Base-by-base conservation (phyloP, 2,113 vertebrate species). In the Ellobius talpinus region DNA sequence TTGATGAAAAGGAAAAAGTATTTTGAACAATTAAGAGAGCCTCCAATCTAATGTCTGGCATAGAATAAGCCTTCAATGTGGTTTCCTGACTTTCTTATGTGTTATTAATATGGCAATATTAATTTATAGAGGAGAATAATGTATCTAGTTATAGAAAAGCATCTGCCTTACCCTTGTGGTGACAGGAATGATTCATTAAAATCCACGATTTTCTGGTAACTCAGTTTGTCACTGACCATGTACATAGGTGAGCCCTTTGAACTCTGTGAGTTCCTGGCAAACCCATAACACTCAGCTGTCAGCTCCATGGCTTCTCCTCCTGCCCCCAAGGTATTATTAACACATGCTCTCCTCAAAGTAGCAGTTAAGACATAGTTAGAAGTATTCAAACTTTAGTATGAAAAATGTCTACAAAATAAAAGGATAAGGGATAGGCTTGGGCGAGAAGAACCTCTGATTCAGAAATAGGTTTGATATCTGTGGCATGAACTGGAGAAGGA, bases 1-100 rank as follows among this genome's bases (percentile, higher is more conserved):
- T 39, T 77, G 88, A 73, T 55, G 52, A 63, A 93, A 85, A 82
- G 88, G 23, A 4, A 93, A 88, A 91, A 90, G 50, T 58, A 74
- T 73, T 94, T 65, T 31, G 70, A 95, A 31, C 8, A 26, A 91
- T 63, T 68, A 55, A 81, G 72, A 74, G 86, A 79, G 33, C 5
- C 4, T 79, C 19, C 29, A 89, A 68, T 47, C n/a, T 23, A 85
- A 89, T 77, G 58, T 36, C 17, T 42, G 33, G 5, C n/a, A 33
- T 6, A 87, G 47, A 94, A 77, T 52, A 77, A 89, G 31, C 17
- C 7, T n/a, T 73, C 3, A 26, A 1, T 50, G 36, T n/a, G 61
- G 85, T 47, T 87, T 39, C 14, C 21, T 87, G 73, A 88, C 36
- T 74, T 88, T 65, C 45, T 96, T 76, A 8, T 73, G 63, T 84